These are phyloP conservation scores for Holothuria leucospilota DNA, from an alignment of 53 echinoderm and acorn worm species.

Conservation along the genomic window DNA sequence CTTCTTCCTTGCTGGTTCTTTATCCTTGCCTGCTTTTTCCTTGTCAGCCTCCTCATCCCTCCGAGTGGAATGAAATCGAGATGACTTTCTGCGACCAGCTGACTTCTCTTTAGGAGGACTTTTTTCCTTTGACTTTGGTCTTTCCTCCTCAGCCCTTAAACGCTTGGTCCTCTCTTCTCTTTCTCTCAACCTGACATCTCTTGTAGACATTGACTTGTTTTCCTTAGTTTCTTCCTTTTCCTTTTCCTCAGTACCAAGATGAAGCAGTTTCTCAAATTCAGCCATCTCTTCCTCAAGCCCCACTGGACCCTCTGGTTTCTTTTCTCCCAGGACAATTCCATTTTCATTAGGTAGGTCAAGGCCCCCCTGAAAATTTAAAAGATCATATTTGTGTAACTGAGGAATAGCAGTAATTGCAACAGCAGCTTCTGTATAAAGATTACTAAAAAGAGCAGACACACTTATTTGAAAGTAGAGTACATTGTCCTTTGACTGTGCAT, in stretches of 20 bases:
- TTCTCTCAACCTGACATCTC: conserved; percentile 6
- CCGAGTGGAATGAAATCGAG: conserved; percentile 9
- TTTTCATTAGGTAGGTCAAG: conserved; percentile 7
- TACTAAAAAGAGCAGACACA: no score
- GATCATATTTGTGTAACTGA: no score
- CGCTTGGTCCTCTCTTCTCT: neutral
- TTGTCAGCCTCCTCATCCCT: conserved; percentile 19
- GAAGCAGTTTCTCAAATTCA: conserved; percentile 51
- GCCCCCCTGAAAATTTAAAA: no score
- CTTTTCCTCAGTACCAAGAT: neutral
- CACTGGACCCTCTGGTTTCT: neutral
- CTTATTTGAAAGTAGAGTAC: no score
- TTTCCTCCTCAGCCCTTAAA: neutral
- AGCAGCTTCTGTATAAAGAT: no score
- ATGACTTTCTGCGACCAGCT: conserved; percentile 16
- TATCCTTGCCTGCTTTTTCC: neutral
- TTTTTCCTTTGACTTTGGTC: neutral
- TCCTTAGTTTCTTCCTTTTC: neutral
- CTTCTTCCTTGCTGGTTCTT: conserved; percentile 1
- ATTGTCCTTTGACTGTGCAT: no score
- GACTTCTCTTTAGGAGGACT: neutral
- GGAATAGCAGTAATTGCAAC: no score
- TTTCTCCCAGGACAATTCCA: neutral
- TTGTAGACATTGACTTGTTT: neutral
- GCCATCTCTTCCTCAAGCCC: conserved; percentile 77